Evolutionary conservation across 2,797 vertebrate species (phyloP).

Genomic region (Picus viridis): DNA sequence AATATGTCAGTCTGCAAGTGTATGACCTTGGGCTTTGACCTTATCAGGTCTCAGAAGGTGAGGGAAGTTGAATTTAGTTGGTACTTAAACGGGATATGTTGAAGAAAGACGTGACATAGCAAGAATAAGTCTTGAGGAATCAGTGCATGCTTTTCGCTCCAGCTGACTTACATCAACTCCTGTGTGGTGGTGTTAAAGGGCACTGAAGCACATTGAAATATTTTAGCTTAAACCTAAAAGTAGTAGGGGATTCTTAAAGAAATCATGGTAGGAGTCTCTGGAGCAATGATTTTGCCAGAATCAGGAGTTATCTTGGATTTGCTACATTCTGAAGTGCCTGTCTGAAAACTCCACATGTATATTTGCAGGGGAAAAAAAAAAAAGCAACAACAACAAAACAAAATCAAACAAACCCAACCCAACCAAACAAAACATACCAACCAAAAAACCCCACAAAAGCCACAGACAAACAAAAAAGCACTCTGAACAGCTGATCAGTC

Average conservation of each 20-base stretch:
- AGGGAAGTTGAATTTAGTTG: not conserved
- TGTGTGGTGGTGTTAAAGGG: not conserved
- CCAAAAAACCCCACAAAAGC: too few species aligned
- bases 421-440: too few species aligned
- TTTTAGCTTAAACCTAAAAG: not conserved
- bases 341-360: not conserved
- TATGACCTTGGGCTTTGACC: not conserved
- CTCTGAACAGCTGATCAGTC: not conserved
- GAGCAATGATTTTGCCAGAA: not conserved
- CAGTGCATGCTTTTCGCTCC: not conserved
- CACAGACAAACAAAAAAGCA: not conserved
- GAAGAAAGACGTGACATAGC: not conserved
- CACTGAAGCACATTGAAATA: not conserved
- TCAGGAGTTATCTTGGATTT: not conserved
- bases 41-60: not conserved
- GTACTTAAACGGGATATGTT: not conserved
- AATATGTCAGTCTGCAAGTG: not conserved
- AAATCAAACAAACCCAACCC: too few species aligned
- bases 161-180: not conserved
- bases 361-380: not conserved
- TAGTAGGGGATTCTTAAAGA: not conserved
- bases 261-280: not conserved
- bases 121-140: not conserved
- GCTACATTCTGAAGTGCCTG: not conserved
- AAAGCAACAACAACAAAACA: not conserved